Conservation (phyloP, 1,140 invertebrate genomes). For the Melitaea cinxia region DNA sequence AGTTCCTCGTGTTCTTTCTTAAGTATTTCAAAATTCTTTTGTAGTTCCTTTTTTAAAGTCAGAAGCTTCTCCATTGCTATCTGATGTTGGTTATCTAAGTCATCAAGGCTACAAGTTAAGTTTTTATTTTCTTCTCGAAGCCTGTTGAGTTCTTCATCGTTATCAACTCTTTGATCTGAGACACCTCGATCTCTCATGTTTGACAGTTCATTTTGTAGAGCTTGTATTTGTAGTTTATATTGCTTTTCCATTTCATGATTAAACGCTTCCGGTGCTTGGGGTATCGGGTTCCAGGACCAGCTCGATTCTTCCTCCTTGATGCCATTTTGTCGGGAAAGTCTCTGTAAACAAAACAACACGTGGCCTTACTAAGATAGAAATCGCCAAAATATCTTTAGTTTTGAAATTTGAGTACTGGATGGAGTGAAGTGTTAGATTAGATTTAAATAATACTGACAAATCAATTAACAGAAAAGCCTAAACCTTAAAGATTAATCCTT, state of each 20-base stretch:
- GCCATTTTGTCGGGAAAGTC: constrained; percentile 67
- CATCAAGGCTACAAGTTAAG: constrained; percentile 84
- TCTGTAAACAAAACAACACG: constrained; percentile 64
- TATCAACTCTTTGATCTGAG: constrained; percentile 38
- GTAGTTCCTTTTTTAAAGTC: constrained; percentile 84
- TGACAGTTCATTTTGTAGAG: constrained; percentile 70
- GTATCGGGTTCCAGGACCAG: constrained; percentile 83
- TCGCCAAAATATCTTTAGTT: too few relatives aligned
- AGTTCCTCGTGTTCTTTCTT: constrained; percentile 82
- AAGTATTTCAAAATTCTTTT: constrained; percentile 83
- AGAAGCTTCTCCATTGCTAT: constrained; percentile 85
- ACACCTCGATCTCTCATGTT: constrained; percentile 60
- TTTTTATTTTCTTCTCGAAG: constrained; percentile 82
- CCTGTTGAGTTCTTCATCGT: constrained; percentile 37
- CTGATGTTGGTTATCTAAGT: constrained; percentile 88
- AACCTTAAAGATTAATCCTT: too few relatives aligned
- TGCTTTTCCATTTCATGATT: constrained; percentile 54
- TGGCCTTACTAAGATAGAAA: too few relatives aligned
- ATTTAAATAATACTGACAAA: too few relatives aligned
- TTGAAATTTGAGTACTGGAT: too few relatives aligned
- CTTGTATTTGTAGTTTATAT: constrained; percentile 65
- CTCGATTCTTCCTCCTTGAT: constrained; percentile 78
- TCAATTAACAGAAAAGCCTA: too few relatives aligned
- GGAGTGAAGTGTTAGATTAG: too few relatives aligned
- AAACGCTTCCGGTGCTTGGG: constrained; percentile 47